phyloP scores from a whole-genome alignment of 2,888 invertebrate genomes.

The Pachymerium ferrugineum region DNA sequence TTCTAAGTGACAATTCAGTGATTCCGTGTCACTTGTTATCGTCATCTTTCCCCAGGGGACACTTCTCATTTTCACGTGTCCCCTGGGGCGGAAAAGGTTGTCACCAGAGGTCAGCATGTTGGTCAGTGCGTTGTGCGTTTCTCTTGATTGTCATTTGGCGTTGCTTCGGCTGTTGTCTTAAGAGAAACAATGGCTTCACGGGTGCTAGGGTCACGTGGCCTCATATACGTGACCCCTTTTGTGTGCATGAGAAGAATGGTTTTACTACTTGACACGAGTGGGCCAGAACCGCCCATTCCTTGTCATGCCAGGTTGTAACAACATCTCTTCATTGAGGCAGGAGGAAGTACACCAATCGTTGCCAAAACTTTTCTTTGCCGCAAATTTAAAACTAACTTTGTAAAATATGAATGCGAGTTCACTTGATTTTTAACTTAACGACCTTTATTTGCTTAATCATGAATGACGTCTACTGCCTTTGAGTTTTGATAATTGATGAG shows the following conservation, averaged over 20 bases:
- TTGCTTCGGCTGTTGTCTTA: neutral
- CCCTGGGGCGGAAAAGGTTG: slow-evolving; percentile 13
- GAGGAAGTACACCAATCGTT: neutral
- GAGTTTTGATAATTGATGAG: too few species aligned
- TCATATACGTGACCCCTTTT: slow-evolving; percentile 8
- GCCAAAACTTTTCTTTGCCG: neutral
- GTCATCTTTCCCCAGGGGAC: neutral
- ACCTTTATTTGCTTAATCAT: neutral
- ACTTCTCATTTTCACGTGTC: slow-evolving; percentile 7
- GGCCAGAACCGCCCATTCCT: slow-evolving; percentile 6
- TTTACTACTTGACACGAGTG: slow-evolving; percentile 13
- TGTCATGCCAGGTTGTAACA: neutral
- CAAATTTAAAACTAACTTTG: neutral
- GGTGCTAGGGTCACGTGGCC: neutral
- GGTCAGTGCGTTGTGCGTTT: neutral
- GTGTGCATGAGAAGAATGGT: neutral
- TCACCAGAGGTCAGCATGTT: slow-evolving; percentile 3
- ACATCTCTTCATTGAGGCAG: neutral
- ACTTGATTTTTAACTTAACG: neutral
- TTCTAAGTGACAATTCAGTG: slow-evolving; percentile 3
- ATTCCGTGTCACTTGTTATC: slow-evolving; percentile 13
- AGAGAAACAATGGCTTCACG: slow-evolving; percentile 4
- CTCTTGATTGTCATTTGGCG: slow-evolving; percentile 4
- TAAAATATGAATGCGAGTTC: neutral
- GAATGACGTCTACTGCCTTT: neutral